Conservation (phyloP, 2,888 invertebrate species). For the Mellilla xanthometata region DNA sequence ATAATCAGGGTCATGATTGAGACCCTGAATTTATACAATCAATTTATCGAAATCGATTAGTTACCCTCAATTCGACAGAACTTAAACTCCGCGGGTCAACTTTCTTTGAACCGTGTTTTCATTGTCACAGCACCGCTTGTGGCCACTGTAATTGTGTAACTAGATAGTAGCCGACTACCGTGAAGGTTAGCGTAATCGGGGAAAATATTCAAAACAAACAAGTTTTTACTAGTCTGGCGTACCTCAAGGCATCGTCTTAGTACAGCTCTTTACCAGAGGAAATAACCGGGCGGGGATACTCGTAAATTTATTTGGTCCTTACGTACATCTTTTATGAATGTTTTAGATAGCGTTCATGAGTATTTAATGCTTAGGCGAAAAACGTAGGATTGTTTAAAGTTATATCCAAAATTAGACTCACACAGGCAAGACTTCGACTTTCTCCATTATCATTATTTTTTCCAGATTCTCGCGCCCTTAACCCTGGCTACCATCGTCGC, state of each 20-base stretch:
- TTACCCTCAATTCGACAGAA: conserved; percentile 22
- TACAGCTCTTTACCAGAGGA: no score
- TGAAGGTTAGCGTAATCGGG: conserved; percentile 65
- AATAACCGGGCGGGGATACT: no score
- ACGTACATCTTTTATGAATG: no score
- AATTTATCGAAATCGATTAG: conserved; percentile 21
- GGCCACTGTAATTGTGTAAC: conserved; percentile 51
- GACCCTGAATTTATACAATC: conserved; percentile 16
- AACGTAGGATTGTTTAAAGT: no score
- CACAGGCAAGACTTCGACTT: no score
- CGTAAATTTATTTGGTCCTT: no score
- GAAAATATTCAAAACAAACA: conserved; percentile 14
- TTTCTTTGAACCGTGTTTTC: conserved; percentile 58
- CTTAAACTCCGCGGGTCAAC: conserved; percentile 32
- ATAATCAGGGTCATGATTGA: no score
- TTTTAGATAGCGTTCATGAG: no score
- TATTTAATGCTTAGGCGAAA: no score
- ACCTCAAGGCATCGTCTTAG: no score
- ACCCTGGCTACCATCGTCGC: conserved; percentile 48
- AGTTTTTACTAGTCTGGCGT: no score
- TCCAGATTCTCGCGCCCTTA: conserved; percentile 55
- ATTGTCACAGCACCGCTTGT: conserved; percentile 52
- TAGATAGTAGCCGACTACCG: conserved; percentile 52
- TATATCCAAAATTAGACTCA: no score
- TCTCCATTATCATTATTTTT: conserved; percentile 15